phyloP scores from a whole-genome alignment of 2,797 vertebrate species.

The Adelosebastes latens region DNA sequence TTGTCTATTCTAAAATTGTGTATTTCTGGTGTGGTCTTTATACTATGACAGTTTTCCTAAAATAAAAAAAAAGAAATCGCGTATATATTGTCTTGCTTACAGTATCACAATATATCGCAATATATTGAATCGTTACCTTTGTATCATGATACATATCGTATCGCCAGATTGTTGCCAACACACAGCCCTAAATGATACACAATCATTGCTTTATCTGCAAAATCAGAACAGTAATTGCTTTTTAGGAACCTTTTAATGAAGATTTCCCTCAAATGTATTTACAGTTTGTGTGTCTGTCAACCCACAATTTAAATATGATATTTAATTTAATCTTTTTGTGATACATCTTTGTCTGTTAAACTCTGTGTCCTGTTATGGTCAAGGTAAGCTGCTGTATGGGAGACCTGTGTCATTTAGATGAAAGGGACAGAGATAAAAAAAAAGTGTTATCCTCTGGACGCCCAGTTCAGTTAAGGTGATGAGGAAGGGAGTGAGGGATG shows the following conservation, averaged over 20 bases:
- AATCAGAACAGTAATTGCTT: neutral
- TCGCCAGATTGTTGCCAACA: too few species aligned
- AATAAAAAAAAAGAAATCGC: too few species aligned
- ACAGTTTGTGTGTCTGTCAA: neutral
- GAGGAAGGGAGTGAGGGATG: neutral
- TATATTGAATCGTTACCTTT: too few species aligned
- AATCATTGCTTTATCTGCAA: neutral
- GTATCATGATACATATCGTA: too few species aligned
- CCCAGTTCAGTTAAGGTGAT: slow-evolving; percentile 24
- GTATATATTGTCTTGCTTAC: too few species aligned
- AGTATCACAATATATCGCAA: too few species aligned
- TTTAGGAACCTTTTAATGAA: neutral
- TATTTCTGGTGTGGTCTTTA: too few species aligned
- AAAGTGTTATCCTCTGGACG: neutral
- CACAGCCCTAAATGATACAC: neutral
- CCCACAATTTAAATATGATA: neutral
- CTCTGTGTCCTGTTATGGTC: neutral
- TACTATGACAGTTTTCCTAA: too few species aligned
- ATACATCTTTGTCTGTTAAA: neutral
- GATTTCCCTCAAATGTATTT: neutral
- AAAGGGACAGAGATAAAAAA: neutral
- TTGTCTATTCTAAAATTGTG: too few species aligned
- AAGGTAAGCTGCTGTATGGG: neutral
- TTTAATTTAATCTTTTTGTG: neutral
- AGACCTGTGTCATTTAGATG: neutral